phyloP scores from a whole-genome alignment of 2,888 invertebrate genomes.

The Vanessa cardui region DNA sequence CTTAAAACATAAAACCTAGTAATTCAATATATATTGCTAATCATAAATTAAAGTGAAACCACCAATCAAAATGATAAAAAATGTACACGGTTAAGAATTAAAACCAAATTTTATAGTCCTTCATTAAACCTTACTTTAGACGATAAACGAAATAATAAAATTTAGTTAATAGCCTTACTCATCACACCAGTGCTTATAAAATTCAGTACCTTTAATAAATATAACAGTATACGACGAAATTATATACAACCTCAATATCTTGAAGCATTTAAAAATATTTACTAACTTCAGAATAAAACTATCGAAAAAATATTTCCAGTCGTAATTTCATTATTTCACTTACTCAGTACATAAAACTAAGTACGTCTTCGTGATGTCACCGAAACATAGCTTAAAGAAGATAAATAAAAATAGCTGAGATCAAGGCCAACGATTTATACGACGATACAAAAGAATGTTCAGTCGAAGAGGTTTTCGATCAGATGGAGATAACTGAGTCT shows the following conservation, averaged over 20 bases:
- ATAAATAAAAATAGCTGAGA: constrained; percentile 48
- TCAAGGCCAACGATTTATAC: constrained; percentile 65
- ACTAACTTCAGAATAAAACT: too few relatives aligned
- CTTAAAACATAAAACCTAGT: too few relatives aligned
- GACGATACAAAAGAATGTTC: constrained; percentile 45
- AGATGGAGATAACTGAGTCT: constrained; percentile 57
- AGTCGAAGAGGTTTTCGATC: constrained; percentile 54
- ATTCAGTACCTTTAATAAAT: not conserved
- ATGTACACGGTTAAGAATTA: not conserved
- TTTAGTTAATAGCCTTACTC: not conserved
- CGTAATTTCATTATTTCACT: not conserved
- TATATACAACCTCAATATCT: not conserved
- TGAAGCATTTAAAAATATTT: not conserved
- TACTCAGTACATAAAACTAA: not conserved
- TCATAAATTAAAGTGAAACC: not conserved
- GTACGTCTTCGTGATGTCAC: not conserved
- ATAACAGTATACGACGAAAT: not conserved
- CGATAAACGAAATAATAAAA: constrained; percentile 17
- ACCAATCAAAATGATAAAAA: not conserved
- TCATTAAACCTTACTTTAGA: constrained; percentile 11
- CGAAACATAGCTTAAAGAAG: constrained; percentile 19
- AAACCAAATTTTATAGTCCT: constrained; percentile 1
- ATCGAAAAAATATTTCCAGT: not conserved
- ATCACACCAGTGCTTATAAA: constrained; percentile 1
- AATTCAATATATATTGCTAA: not conserved